Base-by-base conservation (phyloP, 1,140 invertebrate genomes). In the Venustaconcha ellipsiformis region DNA sequence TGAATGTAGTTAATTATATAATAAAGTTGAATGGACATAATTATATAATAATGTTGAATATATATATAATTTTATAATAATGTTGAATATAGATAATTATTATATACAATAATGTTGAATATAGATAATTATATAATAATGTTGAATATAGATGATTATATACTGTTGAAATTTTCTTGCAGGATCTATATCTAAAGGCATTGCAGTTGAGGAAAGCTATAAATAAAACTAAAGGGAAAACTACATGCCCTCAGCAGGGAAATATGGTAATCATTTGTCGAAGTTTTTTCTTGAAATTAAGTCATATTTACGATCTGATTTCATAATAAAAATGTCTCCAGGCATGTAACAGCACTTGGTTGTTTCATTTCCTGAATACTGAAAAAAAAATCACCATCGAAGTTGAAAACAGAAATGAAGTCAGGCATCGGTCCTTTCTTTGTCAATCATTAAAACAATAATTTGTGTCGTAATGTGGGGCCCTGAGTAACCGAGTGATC, bases 171-270 rank as follows among this genome's bases (percentile, higher is more conserved):
- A 75, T 69, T 71, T 17, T 73, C 58, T 86, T 83, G 30, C 80
- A 90, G 89, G 82, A 80, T 75, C 82, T 93, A 18, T 95, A 94
- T 81, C 92, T 91, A 78, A 93, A 93, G 86, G 93, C 93, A 12
- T 86, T 95, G 13, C 93, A 93, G 78, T 92, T 94, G 79, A 92
- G 92, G 72, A 95, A 95, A 88, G 92, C 92, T 65, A 88, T 94
- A 55, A 85, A 93, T 13, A 94, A 94, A 84, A 92, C 83, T 56
- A 91, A 90, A 81, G 84, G 84, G 14, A 88, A 88, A 76, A 58
- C 75, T 17, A 57, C 15, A 67, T 72, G 67, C 59, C 69, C 75
- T 14, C 56, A 74, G 18, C 65, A 80, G 59, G 55, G 70, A 8
- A 78, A 66, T 37, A 70, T 72, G 48, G 87, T 88, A 78, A 81